phyloP scores from a whole-genome alignment of 2,888 invertebrate species.

The Noctuana brunneofusca region DNA sequence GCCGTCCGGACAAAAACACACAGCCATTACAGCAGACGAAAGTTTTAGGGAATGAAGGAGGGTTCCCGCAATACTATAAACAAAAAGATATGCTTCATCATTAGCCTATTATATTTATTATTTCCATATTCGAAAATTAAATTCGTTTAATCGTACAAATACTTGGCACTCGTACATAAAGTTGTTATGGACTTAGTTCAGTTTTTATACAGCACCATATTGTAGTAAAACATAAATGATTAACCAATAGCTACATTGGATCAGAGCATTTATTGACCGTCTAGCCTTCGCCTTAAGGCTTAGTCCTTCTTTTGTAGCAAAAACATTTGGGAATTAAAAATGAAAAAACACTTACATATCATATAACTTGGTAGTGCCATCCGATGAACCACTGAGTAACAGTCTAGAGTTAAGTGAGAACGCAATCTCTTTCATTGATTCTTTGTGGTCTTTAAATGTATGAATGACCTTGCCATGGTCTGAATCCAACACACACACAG shows the following conservation, averaged over 20 bases:
- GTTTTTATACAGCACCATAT: too few species aligned
- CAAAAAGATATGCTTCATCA: neutral
- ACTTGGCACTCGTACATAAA: too few species aligned
- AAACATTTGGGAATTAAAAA: neutral
- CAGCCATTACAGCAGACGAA: slow-evolving; percentile 90
- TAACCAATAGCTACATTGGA: too few species aligned
- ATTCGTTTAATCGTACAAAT: too few species aligned
- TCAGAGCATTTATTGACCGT: too few species aligned
- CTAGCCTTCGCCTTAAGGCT: too few species aligned
- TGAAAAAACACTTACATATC: slow-evolving; percentile 90
- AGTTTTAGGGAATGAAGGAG: slow-evolving; percentile 18
- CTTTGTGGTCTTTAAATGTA: slow-evolving; percentile 95
- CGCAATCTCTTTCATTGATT: slow-evolving; percentile 93
- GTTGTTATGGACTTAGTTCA: too few species aligned
- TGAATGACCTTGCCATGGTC: slow-evolving; percentile 92
- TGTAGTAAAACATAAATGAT: too few species aligned
- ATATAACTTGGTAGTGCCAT: slow-evolving; percentile 96
- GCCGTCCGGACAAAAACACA: slow-evolving; percentile 93
- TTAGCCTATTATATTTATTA: too few species aligned
- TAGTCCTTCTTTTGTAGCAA: neutral
- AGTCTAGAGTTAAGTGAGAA: slow-evolving; percentile 96
- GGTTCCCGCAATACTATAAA: slow-evolving; percentile 6
- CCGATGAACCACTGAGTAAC: slow-evolving; percentile 95
- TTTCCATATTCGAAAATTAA: too few species aligned
- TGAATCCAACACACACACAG: slow-evolving; percentile 96